Evolutionary conservation across 2,888 invertebrate species (phyloP), one percentile per base, ranked within the genome.

Genomic region (Sinopyrophorus schimmeli): DNA sequence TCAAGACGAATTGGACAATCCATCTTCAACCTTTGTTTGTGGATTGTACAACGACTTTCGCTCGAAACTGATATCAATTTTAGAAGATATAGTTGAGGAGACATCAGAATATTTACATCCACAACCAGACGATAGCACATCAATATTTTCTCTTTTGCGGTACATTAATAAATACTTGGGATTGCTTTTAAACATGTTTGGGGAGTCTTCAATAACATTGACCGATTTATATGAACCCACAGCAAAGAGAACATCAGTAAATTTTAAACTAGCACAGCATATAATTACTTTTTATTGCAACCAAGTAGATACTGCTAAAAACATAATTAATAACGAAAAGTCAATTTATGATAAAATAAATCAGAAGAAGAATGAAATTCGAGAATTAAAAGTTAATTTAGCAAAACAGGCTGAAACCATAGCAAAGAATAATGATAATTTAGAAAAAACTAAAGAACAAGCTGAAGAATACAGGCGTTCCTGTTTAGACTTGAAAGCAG

Each of bases 151-250:
- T 1, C 14, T 44, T n/a, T 15, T 44, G 5, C 16, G 28, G n/a
- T 44, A 14, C n/a, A 18, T 37, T 11, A 44, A 37, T 23, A 43
- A 34, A 3, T 43, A 32, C 16, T 26, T 43, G 11, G 5, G 3
- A 1, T 11, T 27, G 27, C n/a, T 27, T 3, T 7, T 14, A 6
- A 32, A 32, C 9, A 4, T 6, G 5, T n/a, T n/a, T n/a, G n/a
- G n/a, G n/a, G n/a, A n/a, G n/a, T n/a, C n/a, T n/a, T n/a, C n/a
- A n/a, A n/a, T 41, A 23, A 27, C 34, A 1, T 15, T 43, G 6
- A 26, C 27, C 2, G 43, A 43, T 26, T 11, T 43, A 10, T 43
- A 43, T 10, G 43, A 26, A 7, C 43, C 43, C 12, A 35, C 43
- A 1, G 32, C 28, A 1, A 43, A 43, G 16, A 20, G 43, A 17